Conservation (phyloP, 2,113 vertebrate species). For the Opisthocomus hoazin region DNA sequence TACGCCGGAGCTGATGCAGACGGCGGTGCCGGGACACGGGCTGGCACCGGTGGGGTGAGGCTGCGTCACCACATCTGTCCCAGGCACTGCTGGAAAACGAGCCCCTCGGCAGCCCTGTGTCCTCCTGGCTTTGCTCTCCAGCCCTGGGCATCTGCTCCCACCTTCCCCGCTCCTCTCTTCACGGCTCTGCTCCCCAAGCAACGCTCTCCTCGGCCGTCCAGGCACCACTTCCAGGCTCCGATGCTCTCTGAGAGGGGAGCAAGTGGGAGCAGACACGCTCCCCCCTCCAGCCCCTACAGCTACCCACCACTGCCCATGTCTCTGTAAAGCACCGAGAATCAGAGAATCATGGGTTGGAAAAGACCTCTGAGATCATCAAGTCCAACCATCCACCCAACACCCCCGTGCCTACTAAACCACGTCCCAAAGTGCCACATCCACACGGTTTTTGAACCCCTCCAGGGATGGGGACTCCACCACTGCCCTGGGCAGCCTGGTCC, state of each 20-base stretch:
- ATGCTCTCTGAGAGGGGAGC: not conserved
- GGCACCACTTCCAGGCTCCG: not conserved
- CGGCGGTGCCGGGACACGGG: not conserved
- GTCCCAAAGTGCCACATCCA: too few relatives aligned
- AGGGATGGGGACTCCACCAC: too few relatives aligned
- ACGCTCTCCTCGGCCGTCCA: not conserved
- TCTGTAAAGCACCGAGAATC: not conserved
- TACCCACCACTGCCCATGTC: not conserved
- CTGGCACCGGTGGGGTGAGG: not conserved
- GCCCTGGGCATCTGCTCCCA: not conserved
- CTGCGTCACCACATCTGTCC: not conserved
- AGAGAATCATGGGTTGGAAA: too few relatives aligned
- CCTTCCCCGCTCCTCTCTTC: not conserved
- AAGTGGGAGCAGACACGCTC: not conserved
- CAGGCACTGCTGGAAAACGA: not conserved
- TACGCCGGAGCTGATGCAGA: accelerated
- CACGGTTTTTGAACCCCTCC: too few relatives aligned
- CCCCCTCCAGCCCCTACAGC: not conserved
- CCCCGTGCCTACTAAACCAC: too few relatives aligned
- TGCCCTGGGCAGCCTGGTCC: too few relatives aligned
- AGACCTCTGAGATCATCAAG: too few relatives aligned
- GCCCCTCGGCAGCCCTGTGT: not conserved
- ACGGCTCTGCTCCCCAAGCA: not conserved
- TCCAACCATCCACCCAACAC: too few relatives aligned
- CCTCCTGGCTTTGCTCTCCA: not conserved